Percentiles rank a stretch among this genome's conserved stretches.
phyloP scores from a whole-genome alignment of 2,797 vertebrate species.

The Neoniphon sammara region DNA sequence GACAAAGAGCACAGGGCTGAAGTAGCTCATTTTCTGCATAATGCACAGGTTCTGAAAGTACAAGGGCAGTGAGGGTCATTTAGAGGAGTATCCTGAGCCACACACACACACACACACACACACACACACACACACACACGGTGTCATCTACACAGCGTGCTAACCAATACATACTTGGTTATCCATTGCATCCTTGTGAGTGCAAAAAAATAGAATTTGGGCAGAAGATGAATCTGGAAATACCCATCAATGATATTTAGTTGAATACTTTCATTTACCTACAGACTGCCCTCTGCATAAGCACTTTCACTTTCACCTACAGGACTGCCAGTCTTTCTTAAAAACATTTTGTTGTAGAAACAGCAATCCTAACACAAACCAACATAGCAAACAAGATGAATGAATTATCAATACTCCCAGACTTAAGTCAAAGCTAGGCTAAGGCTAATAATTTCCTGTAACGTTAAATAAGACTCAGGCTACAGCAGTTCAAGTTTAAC shows the following conservation, averaged over 20 bases:
- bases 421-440: not conserved
- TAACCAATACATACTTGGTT: too few species aligned
- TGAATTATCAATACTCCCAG: not conserved
- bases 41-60: slow-evolving; percentile 30
- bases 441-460: not conserved
- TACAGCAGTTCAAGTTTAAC: slow-evolving; percentile 1
- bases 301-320: slow-evolving; percentile 58
- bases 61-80: not conserved
- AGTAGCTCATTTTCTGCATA: slow-evolving; percentile 74
- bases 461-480: not conserved
- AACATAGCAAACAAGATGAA: not conserved
- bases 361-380: not conserved
- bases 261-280: slow-evolving; percentile 6
- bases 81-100: not conserved
- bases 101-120: not conserved
- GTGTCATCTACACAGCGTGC: not conserved
- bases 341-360: not conserved
- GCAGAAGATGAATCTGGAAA: too few species aligned
- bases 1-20: slow-evolving; percentile 64
- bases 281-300: not conserved
- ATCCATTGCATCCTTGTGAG: too few species aligned
- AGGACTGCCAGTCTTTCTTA: slow-evolving; percentile 24
- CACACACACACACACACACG: not conserved
- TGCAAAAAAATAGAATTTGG: too few species aligned
- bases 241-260: too few species aligned